Evolutionary conservation across 1,140 invertebrate genomes (phyloP), one percentile per base, ranked within the genome.

Genomic region (Anastrepha obliqua): DNA sequence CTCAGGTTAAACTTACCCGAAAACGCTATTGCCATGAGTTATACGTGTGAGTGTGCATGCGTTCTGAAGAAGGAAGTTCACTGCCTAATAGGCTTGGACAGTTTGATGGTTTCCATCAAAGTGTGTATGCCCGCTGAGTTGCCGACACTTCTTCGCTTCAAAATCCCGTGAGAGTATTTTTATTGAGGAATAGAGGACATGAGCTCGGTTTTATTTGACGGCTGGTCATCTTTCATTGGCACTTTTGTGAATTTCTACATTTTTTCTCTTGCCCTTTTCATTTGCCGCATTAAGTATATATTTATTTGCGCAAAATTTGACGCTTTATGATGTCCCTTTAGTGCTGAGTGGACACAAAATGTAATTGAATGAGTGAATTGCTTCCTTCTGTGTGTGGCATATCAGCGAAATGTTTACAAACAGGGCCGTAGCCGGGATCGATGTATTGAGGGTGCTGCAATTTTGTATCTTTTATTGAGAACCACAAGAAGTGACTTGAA

Each of bases 261-360:
- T 74, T 74, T 74, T 74, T 29, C 64, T 39, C 42, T 67, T 67
- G 64, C 44, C 39, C 17, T 87, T 39, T 47, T 70, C 86, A 55
- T 55, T 81, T 81, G 20, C 20, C 70, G 58, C 67, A 58, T 59
- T 55, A 70, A 70, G 65, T 55, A 39, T 81, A 42, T 78, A 87
- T 85, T 65, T 78, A 74, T 88, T 86, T 87, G 65, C 86, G 60
- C 44, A 78, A 64, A 86, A 86, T 87, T 74, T 88, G 88, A 88
- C 88, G 86, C 86, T 88, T 88, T 88, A 88, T 88, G 88, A 88
- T 62, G 86, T 88, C 88, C 88, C 88, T 88, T 88, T 88, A 81
- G 88, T 87, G 88, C 88, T 88, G 88, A 88, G 74, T 81, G 86
- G 86, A 86, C 88, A 88, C 88, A 86, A 88, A 88, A 87, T 87